Conservation (phyloP, 2,113 vertebrate genomes). For the Elachura formosa region DNA sequence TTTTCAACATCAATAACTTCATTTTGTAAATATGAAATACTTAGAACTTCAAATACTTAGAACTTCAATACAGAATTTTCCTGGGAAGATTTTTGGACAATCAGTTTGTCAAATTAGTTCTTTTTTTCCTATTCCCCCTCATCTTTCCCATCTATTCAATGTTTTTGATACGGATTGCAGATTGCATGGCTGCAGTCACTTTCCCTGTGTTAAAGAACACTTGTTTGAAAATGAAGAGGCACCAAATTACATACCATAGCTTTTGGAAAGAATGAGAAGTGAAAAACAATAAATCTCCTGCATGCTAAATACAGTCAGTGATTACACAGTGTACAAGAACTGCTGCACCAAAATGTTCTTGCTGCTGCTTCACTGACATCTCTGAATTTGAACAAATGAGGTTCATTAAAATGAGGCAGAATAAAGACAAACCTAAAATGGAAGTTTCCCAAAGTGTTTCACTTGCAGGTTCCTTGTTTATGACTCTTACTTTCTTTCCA, state of each 20-base stretch:
- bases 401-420: conserved; percentile 7
- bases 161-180: not conserved
- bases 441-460: not conserved
- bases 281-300: not conserved
- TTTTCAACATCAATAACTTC: not conserved
- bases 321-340: not conserved
- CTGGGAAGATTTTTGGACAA: not conserved
- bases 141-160: not conserved
- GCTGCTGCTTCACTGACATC: not conserved
- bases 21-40: not conserved
- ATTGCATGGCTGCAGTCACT: not conserved
- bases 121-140: not conserved
- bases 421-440: conserved; percentile 21
- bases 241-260: not conserved
- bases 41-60: not conserved
- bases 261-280: not conserved
- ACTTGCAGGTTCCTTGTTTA: not conserved
- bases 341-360: not conserved
- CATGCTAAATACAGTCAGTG: not conserved
- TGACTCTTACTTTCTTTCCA: not conserved
- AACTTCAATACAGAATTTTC: not conserved
- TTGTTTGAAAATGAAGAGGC: not conserved
- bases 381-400: conserved; percentile 38
- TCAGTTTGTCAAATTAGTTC: not conserved
- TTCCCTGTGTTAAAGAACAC: not conserved